Evolutionary conservation across 2,797 vertebrate genomes (phyloP).

Genomic region (Catostomus latipinnis): DNA sequence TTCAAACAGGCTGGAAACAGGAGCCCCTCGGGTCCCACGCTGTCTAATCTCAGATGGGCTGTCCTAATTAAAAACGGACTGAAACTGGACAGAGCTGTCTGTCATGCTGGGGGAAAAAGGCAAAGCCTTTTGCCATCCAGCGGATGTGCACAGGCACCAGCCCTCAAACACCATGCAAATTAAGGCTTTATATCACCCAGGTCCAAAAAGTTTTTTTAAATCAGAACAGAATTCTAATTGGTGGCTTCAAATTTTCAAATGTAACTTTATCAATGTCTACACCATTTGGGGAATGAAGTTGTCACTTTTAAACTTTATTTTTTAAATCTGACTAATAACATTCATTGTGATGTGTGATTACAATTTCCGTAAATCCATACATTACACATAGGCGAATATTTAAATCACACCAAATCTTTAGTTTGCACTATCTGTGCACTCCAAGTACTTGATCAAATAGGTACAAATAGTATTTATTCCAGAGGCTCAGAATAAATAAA

Average conservation of each 20-base stretch:
- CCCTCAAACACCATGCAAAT: constrained; percentile 21
- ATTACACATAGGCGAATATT: too few relatives aligned
- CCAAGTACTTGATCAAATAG: not conserved
- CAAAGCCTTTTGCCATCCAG: constrained; percentile 53
- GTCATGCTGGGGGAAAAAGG: constrained; percentile 60
- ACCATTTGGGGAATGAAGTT: too few relatives aligned
- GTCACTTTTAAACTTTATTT: too few relatives aligned
- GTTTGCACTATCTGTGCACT: not conserved
- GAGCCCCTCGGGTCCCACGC: constrained; percentile 66
- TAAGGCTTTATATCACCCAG: constrained; percentile 14
- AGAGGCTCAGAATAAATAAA: constrained; percentile 18
- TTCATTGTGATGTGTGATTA: too few relatives aligned
- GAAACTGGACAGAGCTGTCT: constrained; percentile 66
- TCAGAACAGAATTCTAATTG: constrained; percentile 7
- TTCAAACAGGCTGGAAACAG: constrained; percentile 65
- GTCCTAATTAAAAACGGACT: constrained; percentile 75
- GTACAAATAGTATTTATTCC: constrained; percentile 9
- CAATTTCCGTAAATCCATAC: too few relatives aligned
- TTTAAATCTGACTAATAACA: too few relatives aligned
- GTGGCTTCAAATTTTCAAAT: not conserved
- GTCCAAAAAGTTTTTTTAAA: not conserved
- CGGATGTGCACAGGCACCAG: constrained; percentile 30
- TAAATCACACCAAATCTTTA: not conserved
- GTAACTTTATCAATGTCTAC: not conserved
- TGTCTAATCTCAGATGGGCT: constrained; percentile 70